Base-by-base conservation (phyloP, 2,888 invertebrate species). In the Epiblema foenella region DNA sequence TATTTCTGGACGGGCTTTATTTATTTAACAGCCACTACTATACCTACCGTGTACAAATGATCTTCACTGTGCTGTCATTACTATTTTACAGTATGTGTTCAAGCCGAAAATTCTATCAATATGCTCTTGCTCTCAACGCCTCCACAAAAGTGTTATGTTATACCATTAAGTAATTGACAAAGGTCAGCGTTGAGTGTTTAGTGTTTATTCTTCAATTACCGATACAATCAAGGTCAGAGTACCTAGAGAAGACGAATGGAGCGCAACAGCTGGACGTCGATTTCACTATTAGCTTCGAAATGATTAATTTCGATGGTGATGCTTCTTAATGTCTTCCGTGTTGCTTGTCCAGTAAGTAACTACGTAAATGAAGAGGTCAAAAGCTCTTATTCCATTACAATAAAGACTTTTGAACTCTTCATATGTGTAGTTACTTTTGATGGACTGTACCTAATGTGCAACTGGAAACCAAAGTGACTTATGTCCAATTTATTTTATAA, bases 141-240 rank as follows among this genome's bases (percentile, higher is more conserved):
- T 63, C 74, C 77, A 82, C 69, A 18, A 60, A 66, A 84, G 80
- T 79, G 74, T 78, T 76, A 81, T 79, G 74, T 78, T 76, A 81
- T 24, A 72, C 83, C 79, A 82, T 82, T 83, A 81, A 86, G 82
- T 83, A 86, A 88, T 88, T 84, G 83, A 81, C 78, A 86, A 85
- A 91, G 91, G 91, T 89, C 89, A 85, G 69, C 79, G 76, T 79
- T 78, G 81, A 88, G 85, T 85, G 83, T 79, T 77, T 46, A 77
- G 81, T 89, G 83, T 91, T 90, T 89, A 85, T 80, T 84, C 83
- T 80, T 83, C 85, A 88, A 87, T 90, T 89, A 86, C 81, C 83
- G 81, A 73, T 74, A 77, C 78, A 79, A 87, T 88, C 87, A 89
- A 89, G 90, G 91, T 65, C 63, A 54, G 4, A 24, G 24, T 24